These are phyloP conservation scores for Tenthredo scrophulariae DNA, from an alignment of 2,888 invertebrate genomes.

Conservation along the genomic window DNA sequence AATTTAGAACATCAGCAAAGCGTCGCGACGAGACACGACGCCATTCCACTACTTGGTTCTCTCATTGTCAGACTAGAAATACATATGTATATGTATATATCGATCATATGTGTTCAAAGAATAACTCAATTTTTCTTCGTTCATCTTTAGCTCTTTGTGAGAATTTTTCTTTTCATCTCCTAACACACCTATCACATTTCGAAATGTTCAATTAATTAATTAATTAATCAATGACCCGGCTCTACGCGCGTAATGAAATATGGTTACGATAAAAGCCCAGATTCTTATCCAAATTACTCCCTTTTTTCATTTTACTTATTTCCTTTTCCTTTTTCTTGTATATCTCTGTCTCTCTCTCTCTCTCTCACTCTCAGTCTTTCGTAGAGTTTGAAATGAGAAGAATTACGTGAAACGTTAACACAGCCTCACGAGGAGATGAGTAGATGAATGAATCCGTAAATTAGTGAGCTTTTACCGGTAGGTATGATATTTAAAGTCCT, in stretches of 20 bases:
- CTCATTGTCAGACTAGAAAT: neutral
- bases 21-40: slow-evolving; percentile 6
- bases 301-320: neutral
- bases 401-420: neutral
- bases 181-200: too few relatives aligned
- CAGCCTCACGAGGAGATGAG: neutral
- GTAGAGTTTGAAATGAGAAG: neutral
- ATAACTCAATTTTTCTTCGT: neutral
- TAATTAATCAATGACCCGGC: neutral
- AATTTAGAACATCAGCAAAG: slow-evolving; percentile 20
- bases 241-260: neutral
- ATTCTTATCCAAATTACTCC: neutral
- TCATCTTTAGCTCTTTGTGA: too few relatives aligned
- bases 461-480: neutral
- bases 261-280: neutral
- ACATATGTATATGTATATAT: neutral
- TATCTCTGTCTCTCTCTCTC: neutral
- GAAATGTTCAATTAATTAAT: neutral
- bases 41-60: neutral
- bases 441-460: slow-evolving; percentile 3
- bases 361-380: neutral
- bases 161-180: too few relatives aligned
- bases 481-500: neutral
- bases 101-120: neutral
- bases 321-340: neutral